Base-by-base conservation (phyloP, 2,888 invertebrate genomes). In the Ormia ochracea region DNA sequence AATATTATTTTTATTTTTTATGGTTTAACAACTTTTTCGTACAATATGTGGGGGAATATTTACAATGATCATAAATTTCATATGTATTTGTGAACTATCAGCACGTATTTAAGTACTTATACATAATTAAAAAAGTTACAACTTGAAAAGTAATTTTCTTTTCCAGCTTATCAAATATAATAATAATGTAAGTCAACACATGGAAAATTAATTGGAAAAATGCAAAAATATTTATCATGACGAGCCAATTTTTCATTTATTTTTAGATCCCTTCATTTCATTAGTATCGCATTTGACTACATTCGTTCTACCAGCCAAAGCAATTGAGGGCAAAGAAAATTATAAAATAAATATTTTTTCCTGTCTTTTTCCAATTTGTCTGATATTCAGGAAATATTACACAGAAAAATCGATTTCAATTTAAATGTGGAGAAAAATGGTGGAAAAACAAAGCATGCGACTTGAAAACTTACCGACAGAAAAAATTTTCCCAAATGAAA, bases 351-450 rank as follows among this genome's bases (percentile, higher is more conserved):
- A 48, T 74, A 31, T 58, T 50, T 59, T 50, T 23, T 54, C 17
- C 3, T 36, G 14, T 36, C 33, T 38, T 33, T 33, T 28, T 69
- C 17, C 36, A 23, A 59, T 48, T 70, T 59, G n/a, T 28, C 14
- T 28, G 41, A 43, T 33, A 61, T 63, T 73, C 45, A 36, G 36
- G 19, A 54, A 73, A 54, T 41, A 26, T 52, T 61, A 36, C 26
- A 56, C 19, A 33, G n/a, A 70, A 75, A 74, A 79, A 79, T 79
- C 79, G 65, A 79, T 79, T 75, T 76, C 66, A 70, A 79, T 79
- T 79, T 79, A 45, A 79, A 75, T 75, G 52, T 43, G 73, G 12
- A 59, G 66, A 79, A 75, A 58, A 48, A 23, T 33, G 6, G 0
- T 48, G 45, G 36, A 28, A 28, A 59, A 70, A 59, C 38, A 19